phyloP scores from a whole-genome alignment of 1,140 invertebrate species.

The Drosophila kepulauana region DNA sequence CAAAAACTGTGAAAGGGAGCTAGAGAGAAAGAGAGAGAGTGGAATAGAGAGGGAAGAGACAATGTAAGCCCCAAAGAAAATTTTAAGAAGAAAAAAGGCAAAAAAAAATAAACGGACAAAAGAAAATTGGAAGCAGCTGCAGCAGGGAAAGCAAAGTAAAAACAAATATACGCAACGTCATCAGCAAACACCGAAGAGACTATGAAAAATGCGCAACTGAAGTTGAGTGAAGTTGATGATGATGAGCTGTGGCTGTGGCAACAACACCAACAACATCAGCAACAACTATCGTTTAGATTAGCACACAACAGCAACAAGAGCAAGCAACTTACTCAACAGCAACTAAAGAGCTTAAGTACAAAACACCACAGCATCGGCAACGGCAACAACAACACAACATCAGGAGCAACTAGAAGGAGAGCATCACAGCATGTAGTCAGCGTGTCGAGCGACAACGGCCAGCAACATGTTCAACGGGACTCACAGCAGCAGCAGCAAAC shows the following conservation, averaged over 20 bases:
- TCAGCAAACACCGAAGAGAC: constrained; percentile 77
- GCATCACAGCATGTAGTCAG: constrained; percentile 45
- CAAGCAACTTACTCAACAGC: constrained; percentile 62
- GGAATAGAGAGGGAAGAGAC: constrained; percentile 32
- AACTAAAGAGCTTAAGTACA: constrained; percentile 81
- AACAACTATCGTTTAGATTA: constrained; percentile 48
- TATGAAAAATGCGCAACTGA: constrained; percentile 83
- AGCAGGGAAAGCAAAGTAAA: constrained; percentile 29
- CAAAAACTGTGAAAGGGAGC: constrained; percentile 5
- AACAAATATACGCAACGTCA: constrained; percentile 73
- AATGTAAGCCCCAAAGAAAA: constrained; percentile 63
- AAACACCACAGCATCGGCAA: constrained; percentile 56
- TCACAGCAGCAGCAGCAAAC: constrained; percentile 44
- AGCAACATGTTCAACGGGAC: constrained; percentile 34
- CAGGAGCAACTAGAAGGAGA: constrained; percentile 38
- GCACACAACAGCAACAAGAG: constrained; percentile 38
- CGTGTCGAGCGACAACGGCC: constrained; percentile 19
- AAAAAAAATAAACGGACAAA: constrained; percentile 14
- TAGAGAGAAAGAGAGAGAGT: constrained; percentile 20
- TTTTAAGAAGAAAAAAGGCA: constrained; percentile 18
- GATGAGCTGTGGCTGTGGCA: constrained; percentile 69
- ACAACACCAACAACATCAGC: constrained; percentile 52
- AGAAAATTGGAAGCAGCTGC: constrained; percentile 44
- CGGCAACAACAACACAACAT: constrained; percentile 40
- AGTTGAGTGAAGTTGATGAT: constrained; percentile 79